Conservation (phyloP, 2,113 vertebrate genomes). For the Caretta caretta region DNA sequence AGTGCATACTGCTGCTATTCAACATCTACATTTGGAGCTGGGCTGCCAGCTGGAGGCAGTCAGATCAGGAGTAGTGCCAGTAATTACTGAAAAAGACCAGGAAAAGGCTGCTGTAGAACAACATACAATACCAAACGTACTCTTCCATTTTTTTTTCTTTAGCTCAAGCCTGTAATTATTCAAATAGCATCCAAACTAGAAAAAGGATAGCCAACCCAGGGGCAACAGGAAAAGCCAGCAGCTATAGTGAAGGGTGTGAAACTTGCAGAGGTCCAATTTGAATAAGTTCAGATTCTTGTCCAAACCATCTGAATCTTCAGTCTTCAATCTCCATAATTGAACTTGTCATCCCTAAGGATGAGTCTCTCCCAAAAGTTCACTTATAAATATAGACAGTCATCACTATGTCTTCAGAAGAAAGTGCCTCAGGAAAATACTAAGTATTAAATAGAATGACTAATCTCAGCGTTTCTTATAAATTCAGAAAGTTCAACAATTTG, state of each 20-base stretch:
- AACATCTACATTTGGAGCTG: not conserved
- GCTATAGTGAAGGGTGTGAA: not conserved
- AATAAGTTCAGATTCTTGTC: not conserved
- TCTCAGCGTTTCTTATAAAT: not conserved
- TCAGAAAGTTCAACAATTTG: not conserved
- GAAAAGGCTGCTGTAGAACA: not conserved
- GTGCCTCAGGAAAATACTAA: not conserved
- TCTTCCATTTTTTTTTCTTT: not conserved
- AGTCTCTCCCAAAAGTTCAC: not conserved
- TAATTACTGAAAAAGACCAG: not conserved
- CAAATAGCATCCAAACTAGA: not conserved
- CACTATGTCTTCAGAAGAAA: not conserved
- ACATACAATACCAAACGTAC: not conserved
- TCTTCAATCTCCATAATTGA: not conserved
- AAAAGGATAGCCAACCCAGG: not conserved
- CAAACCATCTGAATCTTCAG: not conserved
- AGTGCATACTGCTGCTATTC: not conserved
- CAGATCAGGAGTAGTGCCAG: not conserved
- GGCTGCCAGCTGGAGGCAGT: not conserved
- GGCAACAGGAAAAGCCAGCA: not conserved
- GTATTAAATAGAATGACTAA: not conserved
- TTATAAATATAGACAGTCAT: not conserved
- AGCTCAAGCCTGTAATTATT: not conserved
- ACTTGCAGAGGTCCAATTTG: not conserved
- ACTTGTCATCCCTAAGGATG: not conserved